Base-by-base conservation (phyloP, 2,888 invertebrate genomes). In the Rhamnusium bicolor region DNA sequence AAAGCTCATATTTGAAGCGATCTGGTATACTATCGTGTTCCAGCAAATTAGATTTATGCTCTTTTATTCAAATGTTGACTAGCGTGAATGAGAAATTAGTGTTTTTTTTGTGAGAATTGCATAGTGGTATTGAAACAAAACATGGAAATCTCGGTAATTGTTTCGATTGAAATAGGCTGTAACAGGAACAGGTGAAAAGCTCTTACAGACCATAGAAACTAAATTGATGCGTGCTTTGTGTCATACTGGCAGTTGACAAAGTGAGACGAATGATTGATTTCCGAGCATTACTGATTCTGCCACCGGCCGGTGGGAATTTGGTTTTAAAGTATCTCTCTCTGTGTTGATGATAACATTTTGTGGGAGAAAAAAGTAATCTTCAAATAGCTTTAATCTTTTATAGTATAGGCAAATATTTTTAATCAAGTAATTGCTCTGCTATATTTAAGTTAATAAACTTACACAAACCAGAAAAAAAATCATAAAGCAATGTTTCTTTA, bases 201-300 rank as follows among this genome's bases (percentile, higher is more conserved):
- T 32, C 51, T 67, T 67, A 51, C 62, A 47, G 51, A 63, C 62
- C 71, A 61, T 62, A 60, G 65, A 68, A 73, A 71, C 71, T 47
- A 73, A 76, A 74, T 76, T 76, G 74, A 63, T 51, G 53, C 40
- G 69, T 72, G 69, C 72, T 68, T 74, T 73, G 72, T 72, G 73
- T 66, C 66, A 27, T 27, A 68, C 40, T 46, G 61, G 56, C 66
- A 71, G 71, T 72, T 73, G 73, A 74, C 74, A 74, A 72, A 71
- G 69, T 70, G 70, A 71, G 68, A 54, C 19, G 54, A 46, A 67
- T 67, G 67, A 67, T 69, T 69, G 69, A 69, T 69, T 69, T 24
- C 49, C 19, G 18, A 58, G 58, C 32, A 54, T n/a, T 21, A 40
- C 54, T 54, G 54, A 54, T 54, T 24, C 21, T 24, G 54, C n/a